Evolutionary conservation across 2,888 invertebrate species (phyloP).

Genomic region (Tiliacea citrago): DNA sequence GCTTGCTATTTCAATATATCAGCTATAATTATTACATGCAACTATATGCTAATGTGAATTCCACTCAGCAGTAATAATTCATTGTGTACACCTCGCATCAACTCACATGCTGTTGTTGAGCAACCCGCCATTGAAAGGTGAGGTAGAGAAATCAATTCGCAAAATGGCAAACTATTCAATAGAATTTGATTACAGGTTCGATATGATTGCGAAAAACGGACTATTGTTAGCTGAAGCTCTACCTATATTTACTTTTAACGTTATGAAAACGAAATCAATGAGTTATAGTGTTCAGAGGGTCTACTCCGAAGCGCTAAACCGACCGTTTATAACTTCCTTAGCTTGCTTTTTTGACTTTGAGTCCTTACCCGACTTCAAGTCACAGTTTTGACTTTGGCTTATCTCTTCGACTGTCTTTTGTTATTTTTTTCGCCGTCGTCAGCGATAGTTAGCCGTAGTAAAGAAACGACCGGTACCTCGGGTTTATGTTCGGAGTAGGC

Average conservation of each 20-base stretch:
- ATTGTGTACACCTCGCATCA: conserved; percentile 29
- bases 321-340: too few relatives aligned
- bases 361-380: too few relatives aligned
- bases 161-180: conserved; percentile 44
- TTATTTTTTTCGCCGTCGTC: too few relatives aligned
- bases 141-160: conserved; percentile 48
- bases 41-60: conserved; percentile 60
- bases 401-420: too few relatives aligned
- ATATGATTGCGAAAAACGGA: conserved; percentile 25
- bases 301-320: too few relatives aligned
- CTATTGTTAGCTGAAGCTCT: conserved; percentile 7
- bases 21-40: conserved; percentile 44
- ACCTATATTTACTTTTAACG: conserved; percentile 3
- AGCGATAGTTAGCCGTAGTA: too few relatives aligned
- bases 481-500: too few relatives aligned
- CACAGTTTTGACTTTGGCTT: too few relatives aligned
- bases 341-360: too few relatives aligned
- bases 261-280: conserved; percentile 14
- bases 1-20: conserved; percentile 46
- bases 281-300: conserved; percentile 4
- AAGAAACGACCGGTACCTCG: too few relatives aligned
- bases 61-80: conserved; percentile 44
- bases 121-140: conserved; percentile 44
- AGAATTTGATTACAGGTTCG: conserved; percentile 42
- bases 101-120: conserved; percentile 27